Evolutionary conservation across 2,888 invertebrate species (phyloP).

Genomic region (Vesta saturnalis): DNA sequence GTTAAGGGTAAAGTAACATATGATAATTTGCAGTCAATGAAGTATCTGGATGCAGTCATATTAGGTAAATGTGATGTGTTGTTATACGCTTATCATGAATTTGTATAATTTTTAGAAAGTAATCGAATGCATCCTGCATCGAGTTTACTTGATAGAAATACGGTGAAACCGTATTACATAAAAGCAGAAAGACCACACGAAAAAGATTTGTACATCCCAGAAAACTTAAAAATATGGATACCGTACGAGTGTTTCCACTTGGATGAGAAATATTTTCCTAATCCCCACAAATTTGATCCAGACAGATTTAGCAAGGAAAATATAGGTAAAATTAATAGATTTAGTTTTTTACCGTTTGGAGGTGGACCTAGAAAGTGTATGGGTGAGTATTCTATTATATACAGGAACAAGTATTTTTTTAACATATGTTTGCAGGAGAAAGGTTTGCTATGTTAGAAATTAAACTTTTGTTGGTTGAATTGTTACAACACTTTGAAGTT

Average conservation of each 20-base stretch:
- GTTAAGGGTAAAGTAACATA: not conserved
- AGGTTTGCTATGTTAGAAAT: not conserved
- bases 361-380: conserved; percentile 56
- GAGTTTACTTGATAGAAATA: conserved; percentile 61
- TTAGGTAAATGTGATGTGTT: not conserved
- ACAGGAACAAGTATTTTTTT: too few relatives aligned
- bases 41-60: conserved; percentile 2
- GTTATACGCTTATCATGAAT: not conserved
- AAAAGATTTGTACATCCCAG: conserved; percentile 29
- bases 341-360: conserved; percentile 66
- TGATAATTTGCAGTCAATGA: not conserved
- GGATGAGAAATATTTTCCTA: conserved; percentile 59
- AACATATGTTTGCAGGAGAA: not conserved
- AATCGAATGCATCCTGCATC: conserved; percentile 64
- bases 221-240: too few relatives aligned
- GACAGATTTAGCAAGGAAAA: not conserved
- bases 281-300: conserved; percentile 57
- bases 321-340: conserved; percentile 62
- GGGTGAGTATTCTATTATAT: conserved; percentile 44
- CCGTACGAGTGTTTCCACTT: conserved; percentile 54
- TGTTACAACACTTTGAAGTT: not conserved
- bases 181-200: not conserved
- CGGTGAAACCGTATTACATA: conserved; percentile 61
- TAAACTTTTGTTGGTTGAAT: not conserved
- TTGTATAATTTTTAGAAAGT: conserved; percentile 56